Conservation (phyloP, 2,888 invertebrate species). For the Drosophila prolongata region DNA sequence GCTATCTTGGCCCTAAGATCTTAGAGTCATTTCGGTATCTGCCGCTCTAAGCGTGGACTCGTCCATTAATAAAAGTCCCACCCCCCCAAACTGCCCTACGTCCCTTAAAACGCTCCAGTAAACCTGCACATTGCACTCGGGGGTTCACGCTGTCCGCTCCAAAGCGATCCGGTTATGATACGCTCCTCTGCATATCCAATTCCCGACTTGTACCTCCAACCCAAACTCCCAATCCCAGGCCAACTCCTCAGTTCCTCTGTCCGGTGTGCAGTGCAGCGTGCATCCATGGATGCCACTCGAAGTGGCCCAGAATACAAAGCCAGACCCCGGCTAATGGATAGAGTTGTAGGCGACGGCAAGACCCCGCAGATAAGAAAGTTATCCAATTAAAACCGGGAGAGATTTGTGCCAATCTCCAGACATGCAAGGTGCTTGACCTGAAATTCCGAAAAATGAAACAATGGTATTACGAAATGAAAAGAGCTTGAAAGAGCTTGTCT, state of each 20-base stretch:
- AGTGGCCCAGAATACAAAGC: constrained; percentile 52
- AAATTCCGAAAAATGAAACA: constrained; percentile 6
- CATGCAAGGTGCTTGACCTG: constrained; percentile 56
- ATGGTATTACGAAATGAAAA: neutral
- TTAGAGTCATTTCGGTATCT: constrained; percentile 32
- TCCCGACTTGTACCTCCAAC: constrained; percentile 10
- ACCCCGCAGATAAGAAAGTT: constrained; percentile 64
- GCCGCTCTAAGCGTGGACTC: constrained; percentile 56
- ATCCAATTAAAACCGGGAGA: constrained; percentile 68
- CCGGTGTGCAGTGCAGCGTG: constrained; percentile 74
- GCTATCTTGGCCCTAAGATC: constrained; percentile 78
- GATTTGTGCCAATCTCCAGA: constrained; percentile 65
- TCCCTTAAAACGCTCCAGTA: constrained; percentile 65
- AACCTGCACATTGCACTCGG: constrained; percentile 61
- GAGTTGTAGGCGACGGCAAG: constrained; percentile 52
- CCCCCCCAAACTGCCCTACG: constrained; percentile 16
- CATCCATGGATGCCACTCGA: constrained; percentile 68
- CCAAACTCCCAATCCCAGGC: constrained; percentile 10
- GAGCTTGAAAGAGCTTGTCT: neutral
- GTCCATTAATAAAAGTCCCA: constrained; percentile 70
- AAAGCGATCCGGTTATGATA: constrained; percentile 76
- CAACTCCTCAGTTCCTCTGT: constrained; percentile 1
- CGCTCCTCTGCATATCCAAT: constrained; percentile 60
- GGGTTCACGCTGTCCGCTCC: constrained; percentile 70
- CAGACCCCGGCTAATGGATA: constrained; percentile 60